Base-by-base conservation (phyloP, 2,888 invertebrate species). In the Caenorhabditis becei region DNA sequence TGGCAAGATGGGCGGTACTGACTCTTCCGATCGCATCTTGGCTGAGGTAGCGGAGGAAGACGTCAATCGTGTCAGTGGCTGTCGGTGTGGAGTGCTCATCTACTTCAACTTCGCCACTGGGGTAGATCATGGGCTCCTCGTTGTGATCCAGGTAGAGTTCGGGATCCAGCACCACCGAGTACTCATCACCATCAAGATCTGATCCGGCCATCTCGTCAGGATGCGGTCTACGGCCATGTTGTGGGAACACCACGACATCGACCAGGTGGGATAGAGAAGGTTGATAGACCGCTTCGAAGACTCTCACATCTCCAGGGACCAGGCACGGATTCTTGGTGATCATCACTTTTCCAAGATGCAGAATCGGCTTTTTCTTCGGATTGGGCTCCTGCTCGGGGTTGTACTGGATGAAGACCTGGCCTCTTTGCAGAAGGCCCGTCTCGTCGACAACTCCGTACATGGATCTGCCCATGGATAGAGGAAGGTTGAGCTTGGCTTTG, bases 181-280 rank as follows among this genome's bases (percentile, higher is more conserved):
- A 92, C 80, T 91, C 91, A 80, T 92, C 92, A 0, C 92, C 92
- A 77, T 92, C 92, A 74, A 92, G 81, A 83, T 92, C 92, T 4
- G 92, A 92, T 2, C 92, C 92, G 10, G 91, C 91, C 91, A 92
- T 92, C 86, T 92, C 91, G 82, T 92, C 91, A 1, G 92, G 89
- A 82, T 92, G 92, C 2, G 92, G 91, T 49, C 92, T 83, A 0
- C 86, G 88, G 2, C 92, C 92, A 59, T 89, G 83, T 1, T 88
- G 87, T 4, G 92, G 92, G 78, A 92, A 92, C 4, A 92, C 92
- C 47, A 92, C 89, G 41, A 92, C 92, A 74, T 92, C 92, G 24
- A 83, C 80, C 18, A 90, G 82, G 77, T 91, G 77, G 71, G 85
- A 70, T 88, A 89, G 82, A 86, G 80, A 82, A 0, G 88, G 87